Base-by-base conservation (phyloP, 2,888 invertebrate species). In the Odontocolon sp. region DNA sequence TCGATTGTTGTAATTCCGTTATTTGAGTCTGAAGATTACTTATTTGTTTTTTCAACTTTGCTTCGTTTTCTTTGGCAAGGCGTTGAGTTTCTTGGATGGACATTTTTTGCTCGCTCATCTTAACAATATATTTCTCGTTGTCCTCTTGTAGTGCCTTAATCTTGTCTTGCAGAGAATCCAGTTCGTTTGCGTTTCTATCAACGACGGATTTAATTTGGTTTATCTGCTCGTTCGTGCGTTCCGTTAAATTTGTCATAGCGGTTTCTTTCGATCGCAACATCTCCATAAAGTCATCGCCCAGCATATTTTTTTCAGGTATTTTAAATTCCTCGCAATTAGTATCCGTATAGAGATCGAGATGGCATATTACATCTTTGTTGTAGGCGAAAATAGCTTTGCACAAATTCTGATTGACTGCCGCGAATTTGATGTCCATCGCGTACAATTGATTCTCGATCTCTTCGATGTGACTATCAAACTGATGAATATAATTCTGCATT, bases 381-480 rank as follows among this genome's bases (percentile, higher is more conserved):
- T 87, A 88, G 2, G 82, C 82, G 11, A 88, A 70, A 33, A 89
- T 72, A 2, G 80, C 66, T 80, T 88, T 87, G 21, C 80, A 83
- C 9, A 89, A 78, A 73, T 81, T 84, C 36, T 82, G 84, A 56
- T 82, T 86, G 16, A 79, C 61, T 2, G 83, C 80, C n/a, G 87
- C 80, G 5, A 86, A 78, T 68, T 87, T 85, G 1, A 89, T 83
- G 26, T 89, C 89, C 28, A 86, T 72, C 2, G 83, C 76, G 52
- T 86, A 89, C 2, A 83, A n/a, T 61, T 88, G 85, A 26, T 88
- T 88, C 31, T 86, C 77, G 18, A 88, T 82, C n/a, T 87, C 88
- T 59, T 83, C 78, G 3, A 88, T 73, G 76, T 86, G 84, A 33
- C 84, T 82, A 14, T 87, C 81, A 54, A 86, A 85, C 61, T 85